These are phyloP conservation scores for Phasianus colchicus DNA, from an alignment of 2,113 vertebrate genomes.

Conservation along the genomic window DNA sequence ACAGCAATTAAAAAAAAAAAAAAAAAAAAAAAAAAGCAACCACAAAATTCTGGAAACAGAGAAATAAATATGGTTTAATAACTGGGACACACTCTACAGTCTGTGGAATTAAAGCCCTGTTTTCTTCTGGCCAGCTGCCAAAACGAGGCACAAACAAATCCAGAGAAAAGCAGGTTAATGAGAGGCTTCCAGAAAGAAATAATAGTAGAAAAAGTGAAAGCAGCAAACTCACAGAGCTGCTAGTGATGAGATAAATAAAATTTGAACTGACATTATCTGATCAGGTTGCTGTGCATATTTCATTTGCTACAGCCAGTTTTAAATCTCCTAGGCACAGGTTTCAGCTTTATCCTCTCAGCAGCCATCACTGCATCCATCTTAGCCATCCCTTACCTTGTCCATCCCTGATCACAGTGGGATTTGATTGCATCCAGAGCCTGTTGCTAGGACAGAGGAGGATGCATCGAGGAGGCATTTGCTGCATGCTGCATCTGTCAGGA, in stretches of 20 bases:
- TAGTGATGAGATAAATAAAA: constrained; percentile 55
- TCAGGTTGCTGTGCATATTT: constrained; percentile 18
- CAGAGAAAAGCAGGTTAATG: constrained; percentile 71
- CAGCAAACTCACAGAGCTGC: not conserved
- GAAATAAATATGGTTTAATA: constrained; percentile 57
- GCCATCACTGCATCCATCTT: constrained; percentile 13
- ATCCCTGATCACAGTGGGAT: constrained; percentile 6
- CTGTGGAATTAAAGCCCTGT: constrained; percentile 43
- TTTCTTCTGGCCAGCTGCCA: constrained; percentile 61
- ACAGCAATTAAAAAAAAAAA: not conserved
- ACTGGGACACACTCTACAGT: constrained; percentile 21
- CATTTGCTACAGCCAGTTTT: not conserved
- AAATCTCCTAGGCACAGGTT: not conserved
- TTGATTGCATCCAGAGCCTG: constrained; percentile 25
- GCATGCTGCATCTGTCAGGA: not conserved
- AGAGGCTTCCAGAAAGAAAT: constrained; percentile 19
- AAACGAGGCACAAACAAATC: constrained; percentile 41
- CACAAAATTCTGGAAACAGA: constrained; percentile 7
- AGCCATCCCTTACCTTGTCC: constrained; percentile 27
- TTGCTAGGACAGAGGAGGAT: constrained; percentile 19
- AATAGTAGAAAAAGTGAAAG: not conserved
- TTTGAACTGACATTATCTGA: constrained; percentile 52
- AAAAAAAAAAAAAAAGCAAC: not conserved
- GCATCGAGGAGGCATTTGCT: constrained; percentile 19
- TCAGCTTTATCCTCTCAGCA: constrained; percentile 27